Conservation (phyloP, 2,888 invertebrate genomes). For the Drosophila mettleri region DNA sequence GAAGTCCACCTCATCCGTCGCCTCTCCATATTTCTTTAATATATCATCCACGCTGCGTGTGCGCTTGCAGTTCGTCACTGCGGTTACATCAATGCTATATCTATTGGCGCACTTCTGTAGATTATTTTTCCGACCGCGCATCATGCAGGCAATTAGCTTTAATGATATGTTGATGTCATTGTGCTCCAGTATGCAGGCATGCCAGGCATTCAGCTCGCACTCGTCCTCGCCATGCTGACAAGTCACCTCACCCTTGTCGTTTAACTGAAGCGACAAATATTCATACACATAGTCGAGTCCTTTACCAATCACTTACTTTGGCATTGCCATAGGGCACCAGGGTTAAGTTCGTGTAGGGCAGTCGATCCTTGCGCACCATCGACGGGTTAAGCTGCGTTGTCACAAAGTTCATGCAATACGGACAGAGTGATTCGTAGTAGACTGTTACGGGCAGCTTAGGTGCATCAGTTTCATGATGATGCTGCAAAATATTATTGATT, state of each 20-base stretch:
- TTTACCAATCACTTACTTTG: conserved; percentile 30
- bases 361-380: conserved; percentile 48
- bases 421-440: conserved; percentile 76
- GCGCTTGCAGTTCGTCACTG: conserved; percentile 69
- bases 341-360: conserved; percentile 57
- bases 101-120: conserved; percentile 65
- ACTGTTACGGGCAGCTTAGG: conserved; percentile 57
- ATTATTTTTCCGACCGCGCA: conserved; percentile 62
- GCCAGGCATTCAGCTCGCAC: conserved; percentile 83
- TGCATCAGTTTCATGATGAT: neutral
- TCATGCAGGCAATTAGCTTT: conserved; percentile 81
- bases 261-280: conserved; percentile 16
- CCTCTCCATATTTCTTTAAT: conserved; percentile 74
- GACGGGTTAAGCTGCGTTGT: conserved; percentile 56
- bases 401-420: conserved; percentile 69
- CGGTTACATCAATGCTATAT: conserved; percentile 67
- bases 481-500: conserved; percentile 28
- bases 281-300: neutral
- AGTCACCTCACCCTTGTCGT: conserved; percentile 40
- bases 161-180: conserved; percentile 65
- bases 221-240: conserved; percentile 83
- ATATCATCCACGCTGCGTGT: conserved; percentile 70
- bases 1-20: conserved; percentile 69
- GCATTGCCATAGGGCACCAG: conserved; percentile 79
- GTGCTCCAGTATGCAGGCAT: conserved; percentile 83